Evolutionary conservation across 2,797 vertebrate species (phyloP), one percentile per base, ranked within the genome.

Genomic region (Halcyon chelicuti): DNA sequence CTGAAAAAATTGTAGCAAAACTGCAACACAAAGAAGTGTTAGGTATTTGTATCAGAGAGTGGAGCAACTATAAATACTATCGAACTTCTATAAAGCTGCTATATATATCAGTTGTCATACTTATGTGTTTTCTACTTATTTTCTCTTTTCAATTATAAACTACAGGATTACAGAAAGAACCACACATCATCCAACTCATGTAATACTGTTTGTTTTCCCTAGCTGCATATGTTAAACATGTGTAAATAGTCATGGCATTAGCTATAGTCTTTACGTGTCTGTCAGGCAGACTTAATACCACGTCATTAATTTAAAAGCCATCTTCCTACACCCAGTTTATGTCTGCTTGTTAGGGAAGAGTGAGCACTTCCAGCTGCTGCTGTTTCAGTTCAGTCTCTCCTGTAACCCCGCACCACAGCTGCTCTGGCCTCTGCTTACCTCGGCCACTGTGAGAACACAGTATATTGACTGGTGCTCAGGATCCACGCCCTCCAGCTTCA

Each of bases 401-500:
- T 22, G 5, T 8, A 54, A 49, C 8, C 16, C 31, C 2, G 2
- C 26, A 13, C 19, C 11, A 40, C 0, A 1, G 57, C 44, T 78
- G 17, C 31, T 35, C 9, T 37, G 58, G 35, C 31, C 55, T 51
- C 23, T n/a, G 14, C 97, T 94, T 51, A 99, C 98, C 98, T 99
- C 98, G 3, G 98, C 97, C 72, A 99, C 98, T 0, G 98, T 98
- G 47, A 99, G 98, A 63, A 98, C 98, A 29, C 98, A 99, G 86
- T 99, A 99, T 93, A 98, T 98, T 0, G 98, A 98, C 39, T 98
- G 98, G 74, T 99, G 98, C 54, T 99, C 98, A 0, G 98, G 98
- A 90, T 99, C 98, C 80, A 99, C 97, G 0, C 98, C 98, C 96
- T 99, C 98, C 80, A 99, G 94, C 77, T 98, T 98, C 98, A 98